Percentiles rank a stretch among this genome's conserved stretches.
These are phyloP conservation scores for Polypedilum vanderplanki DNA, from an alignment of 1,140 invertebrate genomes.

Conservation along the genomic window DNA sequence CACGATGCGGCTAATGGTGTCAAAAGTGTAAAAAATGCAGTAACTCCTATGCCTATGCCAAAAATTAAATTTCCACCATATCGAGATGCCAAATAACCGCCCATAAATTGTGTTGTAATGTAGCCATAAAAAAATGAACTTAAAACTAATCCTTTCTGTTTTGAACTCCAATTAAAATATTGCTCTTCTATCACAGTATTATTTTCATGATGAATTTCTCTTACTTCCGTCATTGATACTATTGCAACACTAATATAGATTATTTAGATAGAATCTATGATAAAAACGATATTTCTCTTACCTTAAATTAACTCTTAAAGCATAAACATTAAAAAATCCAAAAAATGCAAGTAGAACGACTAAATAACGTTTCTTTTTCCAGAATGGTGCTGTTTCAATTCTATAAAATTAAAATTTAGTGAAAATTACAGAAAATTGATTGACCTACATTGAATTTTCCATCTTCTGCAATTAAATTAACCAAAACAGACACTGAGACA, in stretches of 20 bases:
- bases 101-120: constrained; percentile 78
- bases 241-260: constrained; percentile 63
- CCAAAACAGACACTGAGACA: too few species aligned
- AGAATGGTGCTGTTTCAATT: neutral
- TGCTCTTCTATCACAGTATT: constrained; percentile 47
- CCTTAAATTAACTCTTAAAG: constrained; percentile 50
- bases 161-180: constrained; percentile 70
- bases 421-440: neutral
- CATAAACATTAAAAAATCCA: constrained; percentile 76
- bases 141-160: constrained; percentile 70
- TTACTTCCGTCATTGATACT: constrained; percentile 66
- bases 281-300: too few species aligned
- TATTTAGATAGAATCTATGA: neutral
- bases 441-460: too few species aligned
- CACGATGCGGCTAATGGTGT: constrained; percentile 65
- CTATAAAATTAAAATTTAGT: neutral
- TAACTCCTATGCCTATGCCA: constrained; percentile 66
- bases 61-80: constrained; percentile 75
- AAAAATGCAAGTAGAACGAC: constrained; percentile 67
- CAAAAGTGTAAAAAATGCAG: constrained; percentile 67
- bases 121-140: constrained; percentile 84
- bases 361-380: constrained; percentile 48
- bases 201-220: constrained; percentile 47
- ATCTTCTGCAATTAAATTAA: too few species aligned
- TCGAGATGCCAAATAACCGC: constrained; percentile 70